Base-by-base conservation (phyloP, 1,140 invertebrate genomes). In the Orius insidiosus region DNA sequence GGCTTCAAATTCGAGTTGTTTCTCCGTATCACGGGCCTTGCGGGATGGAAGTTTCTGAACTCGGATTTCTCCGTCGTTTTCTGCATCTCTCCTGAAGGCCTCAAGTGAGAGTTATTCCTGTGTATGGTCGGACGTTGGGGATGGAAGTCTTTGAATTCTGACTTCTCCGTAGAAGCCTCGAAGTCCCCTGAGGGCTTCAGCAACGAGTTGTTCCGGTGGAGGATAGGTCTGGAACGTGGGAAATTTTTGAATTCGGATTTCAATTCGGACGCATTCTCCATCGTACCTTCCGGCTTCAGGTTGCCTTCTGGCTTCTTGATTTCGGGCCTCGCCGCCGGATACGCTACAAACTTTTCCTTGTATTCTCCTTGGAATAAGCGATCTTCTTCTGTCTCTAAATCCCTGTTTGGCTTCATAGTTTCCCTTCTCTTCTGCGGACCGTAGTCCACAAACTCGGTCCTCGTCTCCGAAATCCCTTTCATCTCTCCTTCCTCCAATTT, bases 271-370 rank as follows among this genome's bases (percentile, higher is more conserved):
- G 44, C 14, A 9, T 33, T 42, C 14, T 41, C 35, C 3, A 55
- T 47, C 13, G 48, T 48, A 10, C 54, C 54, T 49, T 55, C 54
- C 1, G 50, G 52, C 30, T 52, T 53, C 11, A 55, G 33, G 9
- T 46, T 33, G 8, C 43, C 40, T 3, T 50, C 47, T 15, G 34
- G 40, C 30, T 39, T 43, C 15, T 45, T 46, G n/a, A 45, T 44
- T 30, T 49, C 32, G 6, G 48, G 46, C 14, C 52, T 41, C 10
- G 50, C 31, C n/a, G 42, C 40, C 9, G 50, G 50, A 38, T 49
- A 49, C n/a, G 52, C 48, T 7, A 46, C 47, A 37, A 45, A 55
- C 32, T 53, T 49, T 18, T 48, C 49, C 35, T 43, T 51, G 14
- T 46, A 48, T 33, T 55, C 54, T 2, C 52, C 16, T 5, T 30